Base-by-base conservation (phyloP, 2,113 vertebrate species). In the Sminthopsis crassicaudata region DNA sequence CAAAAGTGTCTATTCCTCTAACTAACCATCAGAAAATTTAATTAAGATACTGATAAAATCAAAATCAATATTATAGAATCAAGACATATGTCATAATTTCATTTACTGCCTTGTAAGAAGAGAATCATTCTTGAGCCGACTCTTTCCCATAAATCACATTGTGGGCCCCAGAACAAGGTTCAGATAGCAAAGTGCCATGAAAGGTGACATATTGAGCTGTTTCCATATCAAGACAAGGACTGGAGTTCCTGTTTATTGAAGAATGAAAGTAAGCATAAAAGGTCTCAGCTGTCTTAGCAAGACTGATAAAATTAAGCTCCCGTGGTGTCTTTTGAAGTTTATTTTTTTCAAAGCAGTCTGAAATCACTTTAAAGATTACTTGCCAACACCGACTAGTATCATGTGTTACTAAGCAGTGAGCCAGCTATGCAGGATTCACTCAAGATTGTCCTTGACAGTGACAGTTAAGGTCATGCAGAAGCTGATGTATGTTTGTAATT, bases 251-350 rank as follows among this genome's bases (percentile, higher is more conserved):
- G 76, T 50, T 50, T 94, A 42, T 42, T 88, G 4, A 96, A 52
- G 92, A 97, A 94, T 54, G 19, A 92, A 93, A 76, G 53, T 67
- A 57, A 1, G 4, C 93, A 53, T 93, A 91, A 94, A 95, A 91
- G 50, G 9, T 55, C 27, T 1, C 55, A 92, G 50, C 42, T 94
- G 92, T 97, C 52, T 96, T 89, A 95, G 88, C 50, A 93, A 93
- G 14, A 95, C 84, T 93, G 93, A 95, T 90, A 92, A 95, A 93
- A 92, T n/a, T 93, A 94, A 92, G 76, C 46, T 84, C 90, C 57
- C 50, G 26, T 25, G 0, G 36, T 46, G 3, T 16, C 90, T 53
- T 94, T 93, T 90, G 90, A 93, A 94, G 51, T 22, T 93, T 50
- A 89, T 55, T 50, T 53, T 67, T n/a, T 89, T 93, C 5, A 23